These are phyloP conservation scores for Baronia brevicornis DNA, from an alignment of 2,888 invertebrate genomes.

Conservation along the genomic window DNA sequence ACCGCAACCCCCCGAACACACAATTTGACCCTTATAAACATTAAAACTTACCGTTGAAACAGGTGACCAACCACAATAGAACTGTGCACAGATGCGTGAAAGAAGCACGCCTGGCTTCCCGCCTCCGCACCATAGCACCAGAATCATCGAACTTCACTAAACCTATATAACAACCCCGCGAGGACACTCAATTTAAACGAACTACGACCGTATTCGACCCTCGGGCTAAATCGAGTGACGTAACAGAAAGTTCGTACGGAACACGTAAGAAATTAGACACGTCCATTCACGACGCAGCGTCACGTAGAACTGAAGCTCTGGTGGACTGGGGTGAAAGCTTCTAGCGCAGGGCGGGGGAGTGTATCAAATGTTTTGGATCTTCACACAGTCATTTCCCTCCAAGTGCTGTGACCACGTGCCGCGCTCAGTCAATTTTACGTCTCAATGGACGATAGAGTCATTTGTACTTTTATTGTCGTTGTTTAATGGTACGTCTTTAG, in stretches of 20 bases:
- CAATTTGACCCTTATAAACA: constrained; percentile 34
- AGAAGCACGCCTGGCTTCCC: constrained; percentile 46
- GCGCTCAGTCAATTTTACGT: constrained; percentile 56
- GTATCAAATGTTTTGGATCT: constrained; percentile 64
- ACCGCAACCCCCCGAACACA: constrained; percentile 26
- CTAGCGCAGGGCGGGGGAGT: constrained; percentile 36
- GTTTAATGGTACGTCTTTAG: constrained; percentile 56
- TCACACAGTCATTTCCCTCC: constrained; percentile 52
- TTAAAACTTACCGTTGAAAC: constrained; percentile 61
- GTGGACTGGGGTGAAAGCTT: constrained; percentile 30
- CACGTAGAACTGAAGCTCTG: constrained; percentile 45
- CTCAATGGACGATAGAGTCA: constrained; percentile 42
- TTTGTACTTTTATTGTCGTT: constrained; percentile 58
- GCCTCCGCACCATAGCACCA: constrained; percentile 61
- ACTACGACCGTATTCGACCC: constrained; percentile 44
- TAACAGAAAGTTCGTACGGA: constrained; percentile 48
- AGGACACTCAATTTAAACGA: constrained; percentile 36
- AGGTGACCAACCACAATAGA: constrained; percentile 57
- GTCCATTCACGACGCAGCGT: constrained; percentile 38
- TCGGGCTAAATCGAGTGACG: constrained; percentile 47
- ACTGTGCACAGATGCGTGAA: constrained; percentile 50
- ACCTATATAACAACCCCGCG: constrained; percentile 41
- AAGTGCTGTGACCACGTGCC: constrained; percentile 56
- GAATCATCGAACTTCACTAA: constrained; percentile 54
- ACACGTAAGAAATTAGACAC: constrained; percentile 22